Base-by-base conservation (phyloP, 2,113 vertebrate species). In the Apeltes quadracus region DNA sequence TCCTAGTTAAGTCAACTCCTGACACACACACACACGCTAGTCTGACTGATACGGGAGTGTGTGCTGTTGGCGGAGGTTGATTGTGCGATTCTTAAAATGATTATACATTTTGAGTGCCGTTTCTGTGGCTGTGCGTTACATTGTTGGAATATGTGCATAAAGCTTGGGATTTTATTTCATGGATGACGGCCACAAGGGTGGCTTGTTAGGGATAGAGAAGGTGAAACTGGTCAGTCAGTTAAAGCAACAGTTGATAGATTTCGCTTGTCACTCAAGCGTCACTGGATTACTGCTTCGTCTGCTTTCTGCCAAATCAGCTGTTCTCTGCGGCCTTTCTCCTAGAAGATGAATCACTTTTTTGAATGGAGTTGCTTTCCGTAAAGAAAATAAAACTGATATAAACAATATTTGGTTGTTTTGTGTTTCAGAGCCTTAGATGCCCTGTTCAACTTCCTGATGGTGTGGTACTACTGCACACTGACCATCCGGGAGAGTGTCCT, bases 401-500 rank as follows among this genome's bases (percentile, higher is more conserved):
- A 50, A 50, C 48, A 50, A 50, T 50, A 44, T 1, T 67, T 48
- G 63, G 55, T 29, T 76, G 20, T 39, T 69, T 9, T 71, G 44
- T 41, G 8, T 72, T 6, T 69, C 83, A 94, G 94, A 87, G 86
- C 74, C 9, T 67, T 96, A 0, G 98, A 99, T 0, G 96, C 96
- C 0, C 85, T 96, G 62, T 98, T 98, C 75, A 98, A 99, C 93
- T 99, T 99, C 92, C 91, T 99, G 55, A 87, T 97, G 90, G 97
- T 99, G 76, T 99, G 98, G 98, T 99, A 99, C 72, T 99, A 98
- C 90, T 99, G 98, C 90, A 99, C 98, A 0, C 93, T 99, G 77
- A 99, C 98, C 69, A 99, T 99, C 86, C 91, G 98, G 0, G 97
- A 99, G 91, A 97, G 96, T 76, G 95, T 99, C 87, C 84, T 99